Evolutionary conservation across 2,888 invertebrate genomes (phyloP), one percentile per base, ranked within the genome.

Genomic region (Mesopsocus fuscifrons): DNA sequence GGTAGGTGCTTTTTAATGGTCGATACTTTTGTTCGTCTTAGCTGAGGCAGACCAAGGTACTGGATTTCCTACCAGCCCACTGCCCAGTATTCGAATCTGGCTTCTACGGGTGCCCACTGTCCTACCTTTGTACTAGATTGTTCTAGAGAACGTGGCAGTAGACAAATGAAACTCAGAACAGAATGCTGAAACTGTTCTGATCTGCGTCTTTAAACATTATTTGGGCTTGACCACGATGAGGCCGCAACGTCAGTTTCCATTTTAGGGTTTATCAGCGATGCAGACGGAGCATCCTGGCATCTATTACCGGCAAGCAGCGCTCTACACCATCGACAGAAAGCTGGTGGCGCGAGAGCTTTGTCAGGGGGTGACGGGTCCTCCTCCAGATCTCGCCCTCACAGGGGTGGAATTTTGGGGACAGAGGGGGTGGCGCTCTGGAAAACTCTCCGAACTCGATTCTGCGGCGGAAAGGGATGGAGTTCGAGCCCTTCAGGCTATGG

Each of bases 231-330:
- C n/a, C n/a, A n/a, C n/a, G n/a, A n/a, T n/a, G n/a, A n/a, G n/a
- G n/a, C n/a, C n/a, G n/a, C n/a, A n/a, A n/a, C n/a, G n/a, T n/a
- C n/a, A n/a, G n/a, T n/a, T 34, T 16, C 15, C 18, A 8, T 34
- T 44, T 52, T 72, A 79, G 51, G 94, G 94, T 3, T 67, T 95
- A 47, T 84, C 89, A 2, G 91, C 94, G 2, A 77, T 92, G 45
- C 92, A 94, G 60, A 89, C 89, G 0, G 89, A 95, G 56, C 94
- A 98, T 65, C 97, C 97, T 3, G 97, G 97, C 3, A 85, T 92
- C 58, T 95, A 94, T 64, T 94, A 84, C 58, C 88, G 92, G 55
- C 80, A 87, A 61, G 91, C 94, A 13, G 91, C 94, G n/a, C 79
- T 84, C 55, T 80, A 83, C 59, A 79, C 87, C 50, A 74, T 69